These are phyloP conservation scores for Rhea americana DNA, from an alignment of 2,113 vertebrate genomes.

Conservation along the genomic window DNA sequence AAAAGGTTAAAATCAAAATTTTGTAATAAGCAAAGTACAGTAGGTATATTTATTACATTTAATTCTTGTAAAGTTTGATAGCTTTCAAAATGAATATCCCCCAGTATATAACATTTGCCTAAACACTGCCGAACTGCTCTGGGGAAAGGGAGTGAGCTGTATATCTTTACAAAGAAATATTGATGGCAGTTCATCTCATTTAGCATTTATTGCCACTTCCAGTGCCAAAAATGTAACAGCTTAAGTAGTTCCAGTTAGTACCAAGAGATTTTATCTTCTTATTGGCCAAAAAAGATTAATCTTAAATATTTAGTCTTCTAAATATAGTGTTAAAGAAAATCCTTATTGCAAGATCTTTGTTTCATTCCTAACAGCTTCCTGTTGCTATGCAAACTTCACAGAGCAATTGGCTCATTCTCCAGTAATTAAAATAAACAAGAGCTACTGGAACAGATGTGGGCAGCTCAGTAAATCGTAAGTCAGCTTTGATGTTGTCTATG, in stretches of 20 bases:
- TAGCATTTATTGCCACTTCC: background rate
- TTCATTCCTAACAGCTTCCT: conserved; percentile 70
- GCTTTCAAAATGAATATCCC: background rate
- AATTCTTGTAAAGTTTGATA: background rate
- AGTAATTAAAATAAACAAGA: conserved; percentile 66
- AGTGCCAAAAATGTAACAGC: background rate
- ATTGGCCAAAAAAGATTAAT: background rate
- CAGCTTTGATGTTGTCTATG: conserved; percentile 35
- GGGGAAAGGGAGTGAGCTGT: background rate
- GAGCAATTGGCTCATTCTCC: conserved; percentile 68
- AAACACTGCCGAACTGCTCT: background rate
- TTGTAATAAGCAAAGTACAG: background rate
- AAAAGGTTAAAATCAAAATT: background rate
- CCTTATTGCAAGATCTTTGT: conserved; percentile 23
- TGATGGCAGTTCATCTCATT: background rate
- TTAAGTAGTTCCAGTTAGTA: background rate
- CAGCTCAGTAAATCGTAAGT: conserved; percentile 75
- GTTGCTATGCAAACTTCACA: conserved; percentile 73
- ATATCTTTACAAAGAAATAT: background rate
- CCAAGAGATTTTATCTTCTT: background rate
- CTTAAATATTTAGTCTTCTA: background rate
- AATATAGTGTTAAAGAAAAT: background rate
- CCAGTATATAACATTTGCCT: background rate
- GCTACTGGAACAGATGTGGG: conserved; percentile 78
- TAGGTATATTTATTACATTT: background rate